Evolutionary conservation across 2,113 vertebrate genomes (phyloP).

Genomic region (Asarcornis scutulata): DNA sequence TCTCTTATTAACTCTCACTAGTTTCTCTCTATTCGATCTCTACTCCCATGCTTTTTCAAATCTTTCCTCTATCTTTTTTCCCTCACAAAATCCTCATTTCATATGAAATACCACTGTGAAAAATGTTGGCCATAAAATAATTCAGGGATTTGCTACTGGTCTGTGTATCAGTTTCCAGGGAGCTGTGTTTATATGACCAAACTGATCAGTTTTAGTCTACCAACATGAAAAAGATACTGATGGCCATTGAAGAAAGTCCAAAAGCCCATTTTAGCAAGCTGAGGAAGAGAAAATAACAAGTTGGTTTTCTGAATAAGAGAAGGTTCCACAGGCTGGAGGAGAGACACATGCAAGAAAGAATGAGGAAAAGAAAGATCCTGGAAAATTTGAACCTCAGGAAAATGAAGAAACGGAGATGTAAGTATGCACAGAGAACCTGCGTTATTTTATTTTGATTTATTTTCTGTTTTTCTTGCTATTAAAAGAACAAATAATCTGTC

Average conservation of each 20-base stretch:
- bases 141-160: neutral
- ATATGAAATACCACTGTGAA: neutral
- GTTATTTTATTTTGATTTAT: neutral
- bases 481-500: neutral
- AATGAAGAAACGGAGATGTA: neutral
- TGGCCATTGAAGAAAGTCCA: neutral
- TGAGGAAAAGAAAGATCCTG: neutral
- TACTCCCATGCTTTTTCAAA: neutral
- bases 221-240: fast-evolving
- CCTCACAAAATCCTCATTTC: neutral
- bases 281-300: neutral
- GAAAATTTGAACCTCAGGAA: neutral
- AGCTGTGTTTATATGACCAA: neutral
- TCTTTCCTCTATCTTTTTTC: neutral
- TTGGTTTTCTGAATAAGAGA: neutral
- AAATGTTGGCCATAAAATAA: neutral
- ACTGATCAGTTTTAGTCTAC: neutral
- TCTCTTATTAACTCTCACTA: neutral
- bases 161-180: neutral
- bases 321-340: neutral
- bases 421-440: neutral
- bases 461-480: neutral
- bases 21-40: neutral
- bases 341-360: neutral
- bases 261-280: neutral